These are phyloP conservation scores for Neodiprion virginianus DNA, from an alignment of 1,140 invertebrate genomes.

Conservation along the genomic window DNA sequence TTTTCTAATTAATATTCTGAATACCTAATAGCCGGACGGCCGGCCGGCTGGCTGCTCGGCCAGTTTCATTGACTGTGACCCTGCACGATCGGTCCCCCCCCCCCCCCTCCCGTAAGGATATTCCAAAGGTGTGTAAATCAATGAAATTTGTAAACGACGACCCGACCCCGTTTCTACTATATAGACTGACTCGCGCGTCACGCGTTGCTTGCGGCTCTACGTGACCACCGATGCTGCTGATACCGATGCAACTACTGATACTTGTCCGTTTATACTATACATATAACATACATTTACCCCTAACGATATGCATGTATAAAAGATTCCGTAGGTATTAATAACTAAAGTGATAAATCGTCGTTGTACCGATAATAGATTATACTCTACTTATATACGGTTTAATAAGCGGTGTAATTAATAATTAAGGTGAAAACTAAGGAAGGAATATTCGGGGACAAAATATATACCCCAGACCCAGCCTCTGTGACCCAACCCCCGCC, in stretches of 20 bases:
- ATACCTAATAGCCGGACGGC: background rate
- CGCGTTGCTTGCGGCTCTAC: too few species aligned
- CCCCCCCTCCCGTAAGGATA: background rate
- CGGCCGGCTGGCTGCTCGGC: background rate
- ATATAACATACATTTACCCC: too few species aligned
- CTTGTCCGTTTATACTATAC: too few species aligned
- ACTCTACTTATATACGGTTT: background rate
- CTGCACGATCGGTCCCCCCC: background rate
- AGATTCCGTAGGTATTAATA: background rate
- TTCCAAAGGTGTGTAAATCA: background rate
- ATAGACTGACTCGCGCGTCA: too few species aligned
- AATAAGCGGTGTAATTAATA: slow-evolving; percentile 5
- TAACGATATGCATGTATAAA: background rate
- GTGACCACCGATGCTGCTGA: too few species aligned
- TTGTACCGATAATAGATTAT: background rate
- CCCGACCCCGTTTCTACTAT: too few species aligned
- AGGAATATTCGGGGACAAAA: background rate
- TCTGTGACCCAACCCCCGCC: background rate
- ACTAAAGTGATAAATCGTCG: background rate
- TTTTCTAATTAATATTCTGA: slow-evolving; percentile 8
- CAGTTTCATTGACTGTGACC: slow-evolving; percentile 5
- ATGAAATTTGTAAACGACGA: too few species aligned
- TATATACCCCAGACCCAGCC: background rate
- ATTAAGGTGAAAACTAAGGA: background rate
- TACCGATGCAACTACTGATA: too few species aligned